Percentiles rank a stretch among this genome's conserved stretches.
Conservation (phyloP, 2,888 invertebrate genomes). For the Protodeltote pygarga region DNA sequence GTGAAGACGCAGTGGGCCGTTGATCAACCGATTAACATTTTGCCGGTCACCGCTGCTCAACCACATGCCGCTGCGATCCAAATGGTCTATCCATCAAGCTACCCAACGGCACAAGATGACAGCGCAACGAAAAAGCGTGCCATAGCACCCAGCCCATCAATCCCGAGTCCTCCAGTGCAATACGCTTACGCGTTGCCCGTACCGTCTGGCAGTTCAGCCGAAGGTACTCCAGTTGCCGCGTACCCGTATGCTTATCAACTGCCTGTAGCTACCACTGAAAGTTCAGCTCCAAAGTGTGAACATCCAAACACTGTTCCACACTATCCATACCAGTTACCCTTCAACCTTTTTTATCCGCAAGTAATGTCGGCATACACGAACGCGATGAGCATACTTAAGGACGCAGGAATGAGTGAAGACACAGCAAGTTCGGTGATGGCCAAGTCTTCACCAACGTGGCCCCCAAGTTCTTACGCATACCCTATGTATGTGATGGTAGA, state of each 20-base stretch:
- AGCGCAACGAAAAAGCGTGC: slow-evolving; percentile 66
- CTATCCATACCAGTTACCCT: slow-evolving; percentile 62
- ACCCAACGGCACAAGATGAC: slow-evolving; percentile 56
- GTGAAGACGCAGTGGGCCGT: slow-evolving; percentile 76
- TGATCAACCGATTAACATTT: slow-evolving; percentile 74
- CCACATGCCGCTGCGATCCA: slow-evolving; percentile 50
- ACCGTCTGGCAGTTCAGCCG: slow-evolving; percentile 45
- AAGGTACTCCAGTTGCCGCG: slow-evolving; percentile 49
- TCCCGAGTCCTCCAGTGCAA: slow-evolving; percentile 63
- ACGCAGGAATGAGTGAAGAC: slow-evolving; percentile 64
- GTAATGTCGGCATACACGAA: slow-evolving; percentile 73
- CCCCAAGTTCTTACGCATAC: slow-evolving; percentile 65
- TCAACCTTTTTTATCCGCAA: slow-evolving; percentile 74
- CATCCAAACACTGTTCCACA: slow-evolving; percentile 49
- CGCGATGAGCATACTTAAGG: slow-evolving; percentile 67
- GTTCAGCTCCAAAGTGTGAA: slow-evolving; percentile 52
- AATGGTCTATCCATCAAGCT: slow-evolving; percentile 53
- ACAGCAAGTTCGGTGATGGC: slow-evolving; percentile 53
- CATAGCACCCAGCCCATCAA: slow-evolving; percentile 58
- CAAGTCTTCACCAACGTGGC: slow-evolving; percentile 65
- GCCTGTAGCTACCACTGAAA: slow-evolving; percentile 49
- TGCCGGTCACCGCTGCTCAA: slow-evolving; percentile 58
- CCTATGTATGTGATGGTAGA: slow-evolving; percentile 78
- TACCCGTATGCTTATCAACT: slow-evolving; percentile 65
- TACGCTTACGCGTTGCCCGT: slow-evolving; percentile 69